Base-by-base conservation (phyloP, 1,140 invertebrate genomes). In the Diorhabda elongata region DNA sequence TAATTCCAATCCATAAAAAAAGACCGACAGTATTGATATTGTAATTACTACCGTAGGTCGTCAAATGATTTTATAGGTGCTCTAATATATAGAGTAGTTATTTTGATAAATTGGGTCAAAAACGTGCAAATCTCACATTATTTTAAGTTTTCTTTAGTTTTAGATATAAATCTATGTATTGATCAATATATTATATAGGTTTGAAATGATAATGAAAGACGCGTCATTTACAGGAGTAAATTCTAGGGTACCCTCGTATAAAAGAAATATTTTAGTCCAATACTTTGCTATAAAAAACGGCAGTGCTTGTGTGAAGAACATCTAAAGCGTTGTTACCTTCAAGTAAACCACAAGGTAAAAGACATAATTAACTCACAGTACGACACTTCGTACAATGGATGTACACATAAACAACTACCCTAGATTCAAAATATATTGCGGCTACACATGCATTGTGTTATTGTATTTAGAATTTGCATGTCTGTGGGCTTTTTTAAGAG, bases 401-500 rank as follows among this genome's bases (percentile, higher is more conserved):
- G 64, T 58, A 57, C 52, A 56, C 64, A 65, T 65, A 65, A 65
- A 65, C 64, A 65, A 58, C 64, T 65, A 65, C 64, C 64, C 64
- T 58, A 65, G 64, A 65, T 65, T 42, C 42, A 65, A 26, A 52
- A 65, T 65, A 58, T 56, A 65, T 26, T 65, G 64, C 47, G 47
- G 64, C 64, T 65, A 65, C 52, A 65, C 64, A 65, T 65, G 64
- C 64, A 65, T 65, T 62, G 61, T 62, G 44, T 62, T 52, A 65
- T 65, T 62, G 61, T 62, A 44, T 62, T 44, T 52, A 3, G 42
- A n/a, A 61, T 61, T 61, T 58, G 56, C 56, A 65, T 65, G 52
- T n/a, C 4, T 11, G n/a, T 65, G 52, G 41, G 9, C 42, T 52
- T 47, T 57, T 65, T 62, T 5, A 42, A 8, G 42, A 44, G n/a